Base-by-base conservation (phyloP, 2,113 vertebrate species). In the Ellobius talpinus region DNA sequence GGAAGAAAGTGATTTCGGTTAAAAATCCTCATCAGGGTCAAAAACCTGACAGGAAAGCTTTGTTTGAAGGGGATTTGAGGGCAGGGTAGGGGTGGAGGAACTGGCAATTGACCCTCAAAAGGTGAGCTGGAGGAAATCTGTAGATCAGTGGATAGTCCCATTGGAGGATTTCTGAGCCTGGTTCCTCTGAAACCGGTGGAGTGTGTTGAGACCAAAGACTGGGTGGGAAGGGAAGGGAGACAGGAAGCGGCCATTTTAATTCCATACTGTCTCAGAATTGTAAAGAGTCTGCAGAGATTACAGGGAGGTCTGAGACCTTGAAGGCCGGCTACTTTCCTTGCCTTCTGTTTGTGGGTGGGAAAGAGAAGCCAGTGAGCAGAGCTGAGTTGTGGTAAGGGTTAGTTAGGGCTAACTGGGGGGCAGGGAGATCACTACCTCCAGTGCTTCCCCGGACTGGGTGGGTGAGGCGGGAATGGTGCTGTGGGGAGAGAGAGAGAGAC, bases 1-100 rank as follows among this genome's bases (percentile, higher is more conserved):
- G 5, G 5, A 36, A 12, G 17, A 31, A 45, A 47, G 77, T 50
- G 88, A 97, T 93, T 96, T 84, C 90, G 79, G 88, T 96, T 96
- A 96, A 97, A 68, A 97, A 95, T 97, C 93, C 97, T 97, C 93
- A 86, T 95, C 93, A 95, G 96, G 96, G 96, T 97, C 95, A 97
- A 92, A 97, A 97, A 97, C 96, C 96, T 97, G 96, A 97, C 97
- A 97, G 97, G 96, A 97, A 97, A 94, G 95, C 97, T 97, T 97
- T 98, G 97, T 97, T 91, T 95, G 91, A 91, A 97, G 95, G 97
- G 95, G 95, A 94, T 95, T 94, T 65, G 89, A 90, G 72, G 89
- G 66, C n/a, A 63, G 72, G 29, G 82, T 77, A 81, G 13, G 66
- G 88, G 33, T 89, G 78, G 55, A 79, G 90, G 92, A 39, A 74